Percentiles rank a stretch among this genome's conserved stretches.
phyloP scores from a whole-genome alignment of 2,113 vertebrate species.

The Leptosomus discolor region DNA sequence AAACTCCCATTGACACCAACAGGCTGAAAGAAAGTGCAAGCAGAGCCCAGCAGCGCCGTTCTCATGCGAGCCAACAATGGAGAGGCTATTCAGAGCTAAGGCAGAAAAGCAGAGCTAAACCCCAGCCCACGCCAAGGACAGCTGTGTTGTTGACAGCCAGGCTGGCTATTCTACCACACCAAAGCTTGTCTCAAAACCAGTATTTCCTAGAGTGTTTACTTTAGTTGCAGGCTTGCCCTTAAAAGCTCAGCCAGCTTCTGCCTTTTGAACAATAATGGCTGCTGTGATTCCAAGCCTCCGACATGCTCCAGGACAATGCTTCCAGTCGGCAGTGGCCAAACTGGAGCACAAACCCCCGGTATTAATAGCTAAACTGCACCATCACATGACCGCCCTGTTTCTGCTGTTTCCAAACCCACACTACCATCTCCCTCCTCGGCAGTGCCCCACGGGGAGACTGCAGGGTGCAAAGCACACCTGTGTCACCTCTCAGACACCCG shows the following conservation, averaged over 20 bases:
- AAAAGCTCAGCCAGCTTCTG: slow-evolving; percentile 19
- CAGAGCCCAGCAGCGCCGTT: background rate
- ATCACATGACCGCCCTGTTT: background rate
- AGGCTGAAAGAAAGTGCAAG: background rate
- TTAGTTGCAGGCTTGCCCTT: background rate
- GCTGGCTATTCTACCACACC: background rate
- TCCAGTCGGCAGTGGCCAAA: background rate
- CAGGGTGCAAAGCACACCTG: background rate
- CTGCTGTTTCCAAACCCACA: background rate
- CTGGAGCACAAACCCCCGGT: accelerated
- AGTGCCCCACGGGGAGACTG: background rate
- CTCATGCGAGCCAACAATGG: slow-evolving; percentile 19
- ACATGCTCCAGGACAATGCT: background rate
- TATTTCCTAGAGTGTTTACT: slow-evolving; percentile 26
- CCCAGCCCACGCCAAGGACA: slow-evolving; percentile 18
- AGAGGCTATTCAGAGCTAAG: slow-evolving; percentile 23
- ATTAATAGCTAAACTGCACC: background rate
- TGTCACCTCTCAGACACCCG: background rate
- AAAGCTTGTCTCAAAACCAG: background rate
- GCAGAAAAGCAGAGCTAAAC: slow-evolving; percentile 44
- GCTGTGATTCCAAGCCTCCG: background rate
- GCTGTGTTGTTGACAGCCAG: slow-evolving; percentile 45
- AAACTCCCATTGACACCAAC: background rate
- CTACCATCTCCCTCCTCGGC: background rate
- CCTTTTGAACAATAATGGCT: background rate